Percentiles rank a stretch among this genome's conserved stretches.
Evolutionary conservation across 64 coral and sea anemone species (phyloP).

Genomic region (Pocillopora damicornis): DNA sequence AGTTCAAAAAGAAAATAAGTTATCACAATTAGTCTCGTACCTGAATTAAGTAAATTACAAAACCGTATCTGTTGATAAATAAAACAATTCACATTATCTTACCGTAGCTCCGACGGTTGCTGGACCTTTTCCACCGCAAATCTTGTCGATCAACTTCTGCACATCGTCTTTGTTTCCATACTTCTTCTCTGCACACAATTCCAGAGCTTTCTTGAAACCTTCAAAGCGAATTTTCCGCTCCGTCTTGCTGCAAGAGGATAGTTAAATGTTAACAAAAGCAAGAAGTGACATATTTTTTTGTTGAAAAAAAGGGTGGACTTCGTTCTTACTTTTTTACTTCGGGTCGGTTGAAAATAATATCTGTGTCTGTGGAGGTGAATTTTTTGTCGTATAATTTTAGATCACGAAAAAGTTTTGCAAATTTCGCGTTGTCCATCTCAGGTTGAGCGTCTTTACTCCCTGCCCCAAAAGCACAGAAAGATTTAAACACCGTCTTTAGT

Average conservation of each 20-base stretch:
- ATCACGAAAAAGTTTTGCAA: conserved; percentile 82
- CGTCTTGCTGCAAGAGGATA: conserved; percentile 65
- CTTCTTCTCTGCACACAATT: conserved; percentile 81
- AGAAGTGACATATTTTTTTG: background rate
- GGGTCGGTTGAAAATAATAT: conserved; percentile 89
- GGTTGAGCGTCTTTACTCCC: conserved; percentile 41
- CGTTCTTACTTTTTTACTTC: conserved; percentile 84
- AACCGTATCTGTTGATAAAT: too few species aligned
- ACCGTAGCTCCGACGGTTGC: conserved; percentile 65
- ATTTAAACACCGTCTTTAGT: conserved; percentile 60
- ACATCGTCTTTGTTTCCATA: conserved; percentile 32
- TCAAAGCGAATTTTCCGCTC: conserved; percentile 79
- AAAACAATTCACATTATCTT: background rate
- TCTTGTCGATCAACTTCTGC: conserved; percentile 57
- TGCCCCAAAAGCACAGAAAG: conserved; percentile 88
- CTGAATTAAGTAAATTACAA: too few species aligned
- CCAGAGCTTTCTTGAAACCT: conserved; percentile 69
- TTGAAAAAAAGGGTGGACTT: background rate
- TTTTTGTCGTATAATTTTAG: conserved; percentile 79
- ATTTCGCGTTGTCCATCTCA: conserved; percentile 88
- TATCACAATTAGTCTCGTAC: too few species aligned
- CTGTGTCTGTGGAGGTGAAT: conserved; percentile 80
- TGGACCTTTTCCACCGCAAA: conserved; percentile 79
- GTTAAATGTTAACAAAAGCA: background rate
- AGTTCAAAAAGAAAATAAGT: too few species aligned